Base-by-base conservation (phyloP, 2,797 vertebrate species). In the Falco cherrug region DNA sequence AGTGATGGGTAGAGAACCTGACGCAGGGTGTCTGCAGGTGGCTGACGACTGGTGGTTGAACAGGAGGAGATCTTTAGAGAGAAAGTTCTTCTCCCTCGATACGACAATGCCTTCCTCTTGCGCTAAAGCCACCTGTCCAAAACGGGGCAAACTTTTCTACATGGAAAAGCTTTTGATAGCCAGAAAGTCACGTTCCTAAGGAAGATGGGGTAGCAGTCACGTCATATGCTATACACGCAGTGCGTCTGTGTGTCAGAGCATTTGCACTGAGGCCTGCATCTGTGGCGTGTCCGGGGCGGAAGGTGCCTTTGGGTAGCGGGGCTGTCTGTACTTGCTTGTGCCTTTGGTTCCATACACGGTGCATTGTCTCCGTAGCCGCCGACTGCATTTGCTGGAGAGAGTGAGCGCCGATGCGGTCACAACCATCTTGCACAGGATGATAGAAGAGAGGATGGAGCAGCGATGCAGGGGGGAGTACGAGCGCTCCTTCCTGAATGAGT, bases 381-480 rank as follows among this genome's bases (percentile, higher is more conserved):
- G 96, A 59, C 98, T 99, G 90, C 98, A 99, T 94, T 97, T 99
- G 95, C 97, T 99, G 98, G 99, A 99, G 97, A 98, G 99, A 73
- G 99, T 99, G 91, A 99, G 99, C 21, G 99, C 99, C 0, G 99
- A 99, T 13, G 99, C 99, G 0, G 98, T 99, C 88, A 99, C 99
- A 37, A 98, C 98, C 96, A 99, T 99, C 91, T 94, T 99, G 83
- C 99, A 99, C 98, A 97, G 97, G 78, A 99, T 99, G 97, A 99
- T 99, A 5, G 98, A 99, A 97, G 99, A 99, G 98, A 97, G 99
- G 45, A 99, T 99, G 99, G 99, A 99, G 98, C 98, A 98, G 93
- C 98, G 99, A 26, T 99, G 99, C 97, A 93, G 99, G 4, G 99
- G 99, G 10, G 99, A 99, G 65, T 99, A 99, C 1, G 99, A 99